phyloP scores from a whole-genome alignment of 2,888 invertebrate species.

The Acanthosoma haemorrhoidale region DNA sequence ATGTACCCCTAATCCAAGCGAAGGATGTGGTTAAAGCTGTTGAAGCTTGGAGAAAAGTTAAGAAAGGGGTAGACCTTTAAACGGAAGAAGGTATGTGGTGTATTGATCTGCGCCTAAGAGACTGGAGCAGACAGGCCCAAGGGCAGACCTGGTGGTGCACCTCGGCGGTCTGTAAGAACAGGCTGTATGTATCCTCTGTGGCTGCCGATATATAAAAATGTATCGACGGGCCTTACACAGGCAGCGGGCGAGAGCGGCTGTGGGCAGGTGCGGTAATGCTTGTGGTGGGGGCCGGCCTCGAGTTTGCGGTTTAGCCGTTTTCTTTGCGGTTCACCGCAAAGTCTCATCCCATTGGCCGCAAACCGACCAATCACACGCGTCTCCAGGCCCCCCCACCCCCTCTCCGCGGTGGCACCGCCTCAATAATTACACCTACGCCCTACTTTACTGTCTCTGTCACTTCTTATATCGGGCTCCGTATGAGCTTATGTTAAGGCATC shows the following conservation, averaged over 20 bases:
- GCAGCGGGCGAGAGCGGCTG: conserved; percentile 8
- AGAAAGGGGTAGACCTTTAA: conserved; percentile 10
- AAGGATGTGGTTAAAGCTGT: background rate
- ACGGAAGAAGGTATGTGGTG: conserved; percentile 23
- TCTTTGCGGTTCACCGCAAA: conserved; percentile 38
- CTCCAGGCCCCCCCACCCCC: conserved; percentile 26
- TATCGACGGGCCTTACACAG: background rate
- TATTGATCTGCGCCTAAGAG: conserved; percentile 27
- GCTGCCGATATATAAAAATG: background rate
- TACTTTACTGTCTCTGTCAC: background rate
- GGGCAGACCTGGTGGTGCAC: too few relatives aligned
- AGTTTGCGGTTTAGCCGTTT: conserved; percentile 39
- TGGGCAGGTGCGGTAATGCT: conserved; percentile 29
- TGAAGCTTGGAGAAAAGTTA: background rate
- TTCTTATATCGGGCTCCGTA: too few relatives aligned
- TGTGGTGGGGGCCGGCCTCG: conserved; percentile 31
- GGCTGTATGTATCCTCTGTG: background rate
- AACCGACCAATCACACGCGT: conserved; percentile 32
- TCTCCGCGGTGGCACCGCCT: conserved; percentile 30
- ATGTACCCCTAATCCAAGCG: too few relatives aligned
- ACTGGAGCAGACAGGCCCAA: background rate
- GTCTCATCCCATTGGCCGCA: conserved; percentile 36
- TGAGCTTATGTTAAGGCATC: too few relatives aligned
- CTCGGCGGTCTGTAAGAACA: too few relatives aligned
- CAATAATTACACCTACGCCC: conserved; percentile 33